These are phyloP conservation scores for Bombus turneri DNA, from an alignment of 1,140 invertebrate species.

Conservation along the genomic window DNA sequence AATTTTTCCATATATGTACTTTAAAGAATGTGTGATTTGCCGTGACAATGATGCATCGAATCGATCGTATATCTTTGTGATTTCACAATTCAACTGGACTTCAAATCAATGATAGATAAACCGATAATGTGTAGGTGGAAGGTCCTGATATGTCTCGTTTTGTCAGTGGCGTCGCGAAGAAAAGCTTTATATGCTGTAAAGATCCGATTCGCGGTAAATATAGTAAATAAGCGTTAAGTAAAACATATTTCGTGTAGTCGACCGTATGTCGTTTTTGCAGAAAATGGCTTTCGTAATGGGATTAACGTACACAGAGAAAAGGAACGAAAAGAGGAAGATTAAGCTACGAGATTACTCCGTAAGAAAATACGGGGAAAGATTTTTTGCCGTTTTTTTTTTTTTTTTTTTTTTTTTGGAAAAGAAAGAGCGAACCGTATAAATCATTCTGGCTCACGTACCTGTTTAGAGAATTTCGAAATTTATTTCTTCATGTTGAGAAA, in stretches of 20 bases:
- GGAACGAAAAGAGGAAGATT: constrained; percentile 33
- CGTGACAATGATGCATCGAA: too few relatives aligned
- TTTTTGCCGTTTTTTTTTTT: constrained; percentile 24
- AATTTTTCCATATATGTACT: too few relatives aligned
- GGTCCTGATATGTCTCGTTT: too few relatives aligned
- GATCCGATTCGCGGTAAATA: not conserved
- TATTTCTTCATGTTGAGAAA: not conserved
- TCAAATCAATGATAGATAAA: too few relatives aligned
- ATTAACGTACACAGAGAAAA: constrained; percentile 29
- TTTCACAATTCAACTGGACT: too few relatives aligned
- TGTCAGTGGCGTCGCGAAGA: too few relatives aligned
- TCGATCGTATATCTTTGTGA: too few relatives aligned
- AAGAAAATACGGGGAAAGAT: constrained; percentile 55
- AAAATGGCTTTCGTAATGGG: constrained; percentile 45
- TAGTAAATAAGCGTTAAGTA: not conserved
- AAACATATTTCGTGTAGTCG: constrained; percentile 27
- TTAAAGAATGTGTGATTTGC: too few relatives aligned
- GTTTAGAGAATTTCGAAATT: not conserved
- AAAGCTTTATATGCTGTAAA: too few relatives aligned
- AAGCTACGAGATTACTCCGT: constrained; percentile 49
- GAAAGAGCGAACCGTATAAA: constrained; percentile 37
- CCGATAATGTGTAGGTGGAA: too few relatives aligned
- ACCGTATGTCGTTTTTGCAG: constrained; percentile 13
- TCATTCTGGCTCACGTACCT: constrained; percentile 17
- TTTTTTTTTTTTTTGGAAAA: not conserved